These are phyloP conservation scores for Dicycla oo DNA, from an alignment of 2,888 invertebrate species.

Conservation along the genomic window DNA sequence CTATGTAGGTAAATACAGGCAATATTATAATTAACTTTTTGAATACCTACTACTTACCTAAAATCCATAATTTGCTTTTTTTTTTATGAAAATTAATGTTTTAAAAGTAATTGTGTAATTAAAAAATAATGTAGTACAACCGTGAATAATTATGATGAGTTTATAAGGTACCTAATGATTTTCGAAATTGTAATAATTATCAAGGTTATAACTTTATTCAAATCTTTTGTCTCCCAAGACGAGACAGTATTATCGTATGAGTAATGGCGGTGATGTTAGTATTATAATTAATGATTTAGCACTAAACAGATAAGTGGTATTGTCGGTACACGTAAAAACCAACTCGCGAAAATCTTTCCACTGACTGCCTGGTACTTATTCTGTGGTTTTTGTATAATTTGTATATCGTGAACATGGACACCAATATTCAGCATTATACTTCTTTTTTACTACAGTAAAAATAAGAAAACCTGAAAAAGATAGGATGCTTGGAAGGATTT, in stretches of 20 bases:
- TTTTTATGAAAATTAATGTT: too few species aligned
- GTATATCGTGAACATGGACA: neutral
- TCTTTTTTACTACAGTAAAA: too few species aligned
- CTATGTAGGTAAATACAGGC: neutral
- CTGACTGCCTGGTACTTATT: neutral
- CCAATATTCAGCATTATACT: neutral
- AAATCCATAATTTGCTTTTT: neutral
- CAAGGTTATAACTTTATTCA: constrained; percentile 1
- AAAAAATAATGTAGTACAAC: neutral
- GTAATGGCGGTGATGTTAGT: constrained; percentile 28
- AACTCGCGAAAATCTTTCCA: constrained; percentile 24
- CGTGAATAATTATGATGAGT: neutral
- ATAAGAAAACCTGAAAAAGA: too few species aligned
- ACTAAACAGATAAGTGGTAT: constrained; percentile 21
- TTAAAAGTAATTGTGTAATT: neutral
- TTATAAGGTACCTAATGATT: neutral
- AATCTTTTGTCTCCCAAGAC: constrained; percentile 36
- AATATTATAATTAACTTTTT: neutral
- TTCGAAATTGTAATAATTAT: neutral
- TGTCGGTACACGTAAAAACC: constrained; percentile 33
- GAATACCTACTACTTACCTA: neutral
- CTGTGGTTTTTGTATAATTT: constrained; percentile 17
- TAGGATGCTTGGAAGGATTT: too few species aligned
- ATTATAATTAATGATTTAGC: constrained; percentile 24
- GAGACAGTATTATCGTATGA: constrained; percentile 27